Base-by-base conservation (phyloP, 2,113 vertebrate species). In the Hippoglossus stenolepis region DNA sequence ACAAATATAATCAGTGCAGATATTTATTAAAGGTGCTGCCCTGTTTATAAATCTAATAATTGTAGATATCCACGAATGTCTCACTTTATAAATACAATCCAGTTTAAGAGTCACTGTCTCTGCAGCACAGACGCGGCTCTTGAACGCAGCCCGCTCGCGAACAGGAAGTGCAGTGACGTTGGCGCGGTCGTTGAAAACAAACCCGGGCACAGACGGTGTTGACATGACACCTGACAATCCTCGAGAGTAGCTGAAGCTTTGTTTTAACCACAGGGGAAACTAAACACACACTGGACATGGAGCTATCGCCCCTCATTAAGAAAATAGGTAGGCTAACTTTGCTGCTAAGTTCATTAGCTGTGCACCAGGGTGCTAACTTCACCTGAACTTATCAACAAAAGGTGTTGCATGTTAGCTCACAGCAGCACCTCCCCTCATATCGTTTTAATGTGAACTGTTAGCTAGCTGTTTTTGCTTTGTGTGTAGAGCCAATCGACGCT, bases 131-230 rank as follows among this genome's bases (percentile, higher is more conserved):
- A 24, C 75, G 70, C 0, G 0, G 0, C 0, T 54, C 75, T 2
- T 91, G 89, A 92, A 92, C 82, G 89, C 88, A 83, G 61, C 87
- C 0, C 10, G 47, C 4, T 40, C 17, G 60, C 31, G 8, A 3
- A 75, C 90, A 68, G 94, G 93, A 94, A 94, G 91, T 88, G 38
- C 26, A 77, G 65, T 82, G 85, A 90, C 85, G 85, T 59, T 91
- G 93, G 93, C 94, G 94, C 92, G 93, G 53, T 69, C 57, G 92
- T 95, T 94, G 80, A 95, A 95, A 93, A 92, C 91, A 90, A 77
- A 79, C 80, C 79, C 83, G 89, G 81, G 84, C 28, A 57, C n/a
- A 57, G 12, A 47, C 65, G 59, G 35, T 81, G 79, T 82, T 89
- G 84, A 77, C 79, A 66, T 85, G 88, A 70, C 77, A 17, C 2